Percentiles rank a stretch among this genome's conserved stretches.
phyloP scores from a whole-genome alignment of 2,888 invertebrate genomes.

The Xanthorhoe designata region DNA sequence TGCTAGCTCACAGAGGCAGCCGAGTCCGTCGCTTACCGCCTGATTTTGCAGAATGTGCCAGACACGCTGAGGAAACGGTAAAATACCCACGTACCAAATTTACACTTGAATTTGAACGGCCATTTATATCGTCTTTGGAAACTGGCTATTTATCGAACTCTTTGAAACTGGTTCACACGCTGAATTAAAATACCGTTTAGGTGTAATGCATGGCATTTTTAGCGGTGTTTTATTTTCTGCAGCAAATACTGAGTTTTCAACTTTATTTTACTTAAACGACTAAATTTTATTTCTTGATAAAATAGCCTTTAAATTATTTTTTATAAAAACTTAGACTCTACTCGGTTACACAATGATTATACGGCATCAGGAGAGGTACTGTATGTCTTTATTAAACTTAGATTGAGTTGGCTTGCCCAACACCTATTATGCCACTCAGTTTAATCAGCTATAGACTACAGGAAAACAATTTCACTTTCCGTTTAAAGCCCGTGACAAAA shows the following conservation, averaged over 20 bases:
- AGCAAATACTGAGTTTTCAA: not conserved
- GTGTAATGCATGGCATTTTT: not conserved
- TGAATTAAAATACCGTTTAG: slow-evolving; percentile 2
- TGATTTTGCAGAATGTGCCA: slow-evolving; percentile 71
- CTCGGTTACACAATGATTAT: no score
- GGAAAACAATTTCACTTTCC: no score
- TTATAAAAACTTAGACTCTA: no score
- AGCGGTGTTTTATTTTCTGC: not conserved
- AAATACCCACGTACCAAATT: slow-evolving; percentile 28
- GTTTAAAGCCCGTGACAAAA: no score
- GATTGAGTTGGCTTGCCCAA: no score
- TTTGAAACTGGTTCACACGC: not conserved
- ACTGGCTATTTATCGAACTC: slow-evolving; percentile 7
- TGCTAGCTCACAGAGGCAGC: slow-evolving; percentile 68
- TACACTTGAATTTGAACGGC: slow-evolving; percentile 33
- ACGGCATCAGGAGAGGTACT: no score
- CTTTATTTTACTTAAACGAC: not conserved
- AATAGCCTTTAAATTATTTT: no score
- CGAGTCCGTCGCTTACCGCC: slow-evolving; percentile 63
- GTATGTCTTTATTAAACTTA: no score
- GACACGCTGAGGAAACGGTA: slow-evolving; percentile 77
- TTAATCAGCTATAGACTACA: no score
- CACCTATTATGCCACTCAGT: no score
- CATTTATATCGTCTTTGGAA: slow-evolving; percentile 24
- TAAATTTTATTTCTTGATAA: no score